Conservation (phyloP, 37 sponge, comb jelly and placozoan genomes). For the Axinella damicornis region DNA sequence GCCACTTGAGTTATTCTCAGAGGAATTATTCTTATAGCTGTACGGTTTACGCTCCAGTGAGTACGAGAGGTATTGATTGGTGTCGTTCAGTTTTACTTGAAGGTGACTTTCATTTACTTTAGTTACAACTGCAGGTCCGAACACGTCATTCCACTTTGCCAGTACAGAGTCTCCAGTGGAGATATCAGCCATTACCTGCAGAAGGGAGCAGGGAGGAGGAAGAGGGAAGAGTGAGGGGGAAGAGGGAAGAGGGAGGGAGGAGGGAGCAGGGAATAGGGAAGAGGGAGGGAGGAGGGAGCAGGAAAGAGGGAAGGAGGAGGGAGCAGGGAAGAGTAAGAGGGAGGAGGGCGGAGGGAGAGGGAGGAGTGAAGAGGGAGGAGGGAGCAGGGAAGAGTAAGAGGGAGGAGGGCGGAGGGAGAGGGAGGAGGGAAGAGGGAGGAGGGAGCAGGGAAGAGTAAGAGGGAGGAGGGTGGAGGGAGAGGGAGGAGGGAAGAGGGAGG, state of each 20-base stretch:
- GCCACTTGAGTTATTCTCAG: neutral
- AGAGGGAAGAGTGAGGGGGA: no score
- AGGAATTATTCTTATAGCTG: slow-evolving; percentile 10
- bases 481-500: neutral
- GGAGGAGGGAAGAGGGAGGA: no score
- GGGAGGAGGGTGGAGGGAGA: no score
- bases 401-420: no score
- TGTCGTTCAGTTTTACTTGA: slow-evolving; percentile 39
- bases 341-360: neutral
- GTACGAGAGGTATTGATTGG: slow-evolving; percentile 27
- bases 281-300: neutral
- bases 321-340: no score
- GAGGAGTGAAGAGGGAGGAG: neutral
- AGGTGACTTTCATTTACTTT: slow-evolving; percentile 16
- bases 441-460: neutral
- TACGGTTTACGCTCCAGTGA: neutral
- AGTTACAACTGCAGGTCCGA: slow-evolving; percentile 18
- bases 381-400: no score
- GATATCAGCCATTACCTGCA: slow-evolving; percentile 13
- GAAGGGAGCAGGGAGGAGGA: no score
- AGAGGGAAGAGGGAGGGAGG: neutral
- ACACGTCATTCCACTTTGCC: slow-evolving; percentile 27
- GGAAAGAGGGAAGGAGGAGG: no score
- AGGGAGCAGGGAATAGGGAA: no score
- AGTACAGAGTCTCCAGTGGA: slow-evolving; percentile 32